A percentile compares a stretch with the other conserved stretches of the same genome.
phyloP scores from a whole-genome alignment of 2,113 vertebrate species.

The Acrocephalus kingi region DNA sequence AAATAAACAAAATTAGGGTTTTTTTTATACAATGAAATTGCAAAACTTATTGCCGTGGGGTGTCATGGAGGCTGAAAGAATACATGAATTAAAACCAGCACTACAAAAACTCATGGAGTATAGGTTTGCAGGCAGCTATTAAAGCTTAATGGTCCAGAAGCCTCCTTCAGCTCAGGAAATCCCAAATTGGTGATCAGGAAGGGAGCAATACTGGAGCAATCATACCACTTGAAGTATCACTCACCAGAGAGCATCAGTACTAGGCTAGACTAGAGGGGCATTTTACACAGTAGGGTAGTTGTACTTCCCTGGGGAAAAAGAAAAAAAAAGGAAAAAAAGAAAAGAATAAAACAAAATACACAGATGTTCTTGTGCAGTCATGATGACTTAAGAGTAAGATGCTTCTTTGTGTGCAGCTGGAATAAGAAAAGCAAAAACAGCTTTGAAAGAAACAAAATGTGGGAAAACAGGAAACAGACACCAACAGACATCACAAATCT shows the following conservation, averaged over 20 bases:
- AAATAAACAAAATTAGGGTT: constrained; percentile 20
- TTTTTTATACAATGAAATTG: background rate
- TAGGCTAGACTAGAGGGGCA: background rate
- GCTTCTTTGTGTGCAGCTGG: background rate
- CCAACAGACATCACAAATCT: background rate
- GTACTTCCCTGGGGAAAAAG: background rate
- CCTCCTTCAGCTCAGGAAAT: background rate
- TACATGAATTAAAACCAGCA: background rate
- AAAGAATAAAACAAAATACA: background rate
- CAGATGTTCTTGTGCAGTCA: background rate
- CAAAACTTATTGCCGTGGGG: background rate
- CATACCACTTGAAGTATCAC: background rate
- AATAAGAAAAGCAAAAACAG: constrained; percentile 14
- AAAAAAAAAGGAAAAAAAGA: background rate
- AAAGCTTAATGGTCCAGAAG: background rate
- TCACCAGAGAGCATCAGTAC: background rate
- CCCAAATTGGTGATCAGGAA: background rate
- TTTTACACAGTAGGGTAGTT: background rate
- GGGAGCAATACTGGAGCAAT: background rate
- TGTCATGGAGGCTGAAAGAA: background rate
- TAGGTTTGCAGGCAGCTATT: background rate
- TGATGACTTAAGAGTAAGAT: background rate
- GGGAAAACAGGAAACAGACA: constrained; percentile 48
- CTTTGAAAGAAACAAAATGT: constrained; percentile 35
- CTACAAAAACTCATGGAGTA: background rate